Conservation (phyloP, 92 coral and sea anemone species). For the Zoanthus sansibaricus region DNA sequence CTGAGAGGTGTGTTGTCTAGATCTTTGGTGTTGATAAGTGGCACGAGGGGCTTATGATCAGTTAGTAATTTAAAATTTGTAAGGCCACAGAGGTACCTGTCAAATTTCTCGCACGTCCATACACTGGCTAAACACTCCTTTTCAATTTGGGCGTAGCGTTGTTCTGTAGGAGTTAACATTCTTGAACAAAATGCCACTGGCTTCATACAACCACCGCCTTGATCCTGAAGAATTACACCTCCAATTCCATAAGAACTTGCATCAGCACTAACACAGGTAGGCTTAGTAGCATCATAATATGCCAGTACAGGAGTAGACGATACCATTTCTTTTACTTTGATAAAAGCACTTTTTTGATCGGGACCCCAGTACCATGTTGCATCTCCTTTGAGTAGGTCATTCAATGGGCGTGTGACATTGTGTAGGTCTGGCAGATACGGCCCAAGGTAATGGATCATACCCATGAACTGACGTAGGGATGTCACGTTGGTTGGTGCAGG, state of each 20-base stretch:
- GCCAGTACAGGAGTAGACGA: conserved; percentile 16
- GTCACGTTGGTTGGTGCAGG: too few relatives aligned
- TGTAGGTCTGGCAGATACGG: too few relatives aligned
- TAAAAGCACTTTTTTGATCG: background rate
- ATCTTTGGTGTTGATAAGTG: conserved; percentile 58
- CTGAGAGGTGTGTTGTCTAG: background rate
- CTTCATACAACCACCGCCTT: background rate
- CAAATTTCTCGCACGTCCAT: conserved; percentile 63
- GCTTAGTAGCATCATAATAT: background rate
- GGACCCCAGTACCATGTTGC: conserved; percentile 38
- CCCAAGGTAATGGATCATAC: too few relatives aligned
- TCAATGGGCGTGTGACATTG: too few relatives aligned
- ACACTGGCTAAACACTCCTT: conserved; percentile 4
- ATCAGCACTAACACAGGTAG: too few relatives aligned
- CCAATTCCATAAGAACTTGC: conserved; percentile 9
- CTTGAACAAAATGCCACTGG: background rate
- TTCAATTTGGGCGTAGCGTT: too few relatives aligned
- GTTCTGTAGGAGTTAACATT: too few relatives aligned
- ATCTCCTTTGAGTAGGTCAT: background rate
- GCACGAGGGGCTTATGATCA: conserved; percentile 71
- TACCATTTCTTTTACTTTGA: background rate
- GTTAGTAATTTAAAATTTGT: conserved; percentile 55
- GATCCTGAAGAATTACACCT: conserved; percentile 5
- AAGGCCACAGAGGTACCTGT: too few relatives aligned
- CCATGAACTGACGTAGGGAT: too few relatives aligned